Evolutionary conservation across 1,140 invertebrate genomes (phyloP).

Genomic region (Drosophila nigrodunni): DNA sequence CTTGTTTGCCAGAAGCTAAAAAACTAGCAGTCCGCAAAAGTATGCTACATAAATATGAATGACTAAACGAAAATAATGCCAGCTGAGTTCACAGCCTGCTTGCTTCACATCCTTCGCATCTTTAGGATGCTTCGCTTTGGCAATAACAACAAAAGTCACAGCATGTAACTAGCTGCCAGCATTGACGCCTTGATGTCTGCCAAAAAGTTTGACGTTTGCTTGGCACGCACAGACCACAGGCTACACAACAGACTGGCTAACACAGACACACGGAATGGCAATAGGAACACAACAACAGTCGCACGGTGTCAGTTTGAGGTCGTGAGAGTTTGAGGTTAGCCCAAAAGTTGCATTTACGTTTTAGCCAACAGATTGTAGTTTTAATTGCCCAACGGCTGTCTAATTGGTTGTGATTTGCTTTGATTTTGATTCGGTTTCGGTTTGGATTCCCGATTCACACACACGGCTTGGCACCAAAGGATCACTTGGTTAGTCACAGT

Average conservation of each 20-base stretch:
- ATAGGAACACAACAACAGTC: constrained; percentile 35
- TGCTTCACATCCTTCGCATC: constrained; percentile 7
- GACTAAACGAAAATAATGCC: constrained; percentile 54
- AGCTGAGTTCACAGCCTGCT: constrained; percentile 26
- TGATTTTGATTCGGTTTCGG: neutral
- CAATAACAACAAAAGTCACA: constrained; percentile 49
- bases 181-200: constrained; percentile 73
- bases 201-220: constrained; percentile 68
- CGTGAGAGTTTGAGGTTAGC: neutral
- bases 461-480: constrained; percentile 53
- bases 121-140: constrained; percentile 3
- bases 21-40: constrained; percentile 50
- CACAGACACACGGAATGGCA: neutral
- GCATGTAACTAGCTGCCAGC: constrained; percentile 35
- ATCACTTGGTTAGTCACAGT: constrained; percentile 32
- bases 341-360: constrained; percentile 48
- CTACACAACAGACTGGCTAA: constrained; percentile 5
- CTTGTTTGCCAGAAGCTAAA: constrained; percentile 12
- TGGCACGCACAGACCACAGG: constrained; percentile 43
- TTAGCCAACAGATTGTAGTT: constrained; percentile 28
- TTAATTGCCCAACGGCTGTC: constrained; percentile 30
- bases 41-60: constrained; percentile 60
- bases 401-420: constrained; percentile 28
- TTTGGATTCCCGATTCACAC: neutral
- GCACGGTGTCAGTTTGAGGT: constrained; percentile 7